phyloP scores from a whole-genome alignment of 2,797 vertebrate genomes.

The Prionace glauca region DNA sequence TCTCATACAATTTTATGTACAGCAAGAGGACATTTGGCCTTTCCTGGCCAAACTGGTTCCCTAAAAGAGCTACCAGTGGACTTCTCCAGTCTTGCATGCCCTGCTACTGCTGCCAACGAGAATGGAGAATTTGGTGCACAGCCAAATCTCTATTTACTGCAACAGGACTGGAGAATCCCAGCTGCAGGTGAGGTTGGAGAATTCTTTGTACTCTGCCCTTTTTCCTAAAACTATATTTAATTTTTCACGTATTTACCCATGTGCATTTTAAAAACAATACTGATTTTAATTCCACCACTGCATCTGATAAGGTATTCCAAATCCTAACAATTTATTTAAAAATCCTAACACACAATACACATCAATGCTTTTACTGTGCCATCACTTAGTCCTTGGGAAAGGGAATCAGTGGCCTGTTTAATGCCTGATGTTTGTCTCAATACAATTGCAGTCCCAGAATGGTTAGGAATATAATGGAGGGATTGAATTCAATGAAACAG shows the following conservation, averaged over 20 bases:
- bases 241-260: background rate
- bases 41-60: background rate
- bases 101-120: too few species aligned
- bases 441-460: background rate
- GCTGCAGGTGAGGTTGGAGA: too few species aligned
- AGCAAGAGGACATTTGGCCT: background rate
- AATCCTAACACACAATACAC: background rate
- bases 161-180: too few species aligned
- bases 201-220: background rate
- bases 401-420: background rate
- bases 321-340: background rate
- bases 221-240: background rate
- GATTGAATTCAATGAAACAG: background rate
- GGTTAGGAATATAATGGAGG: background rate
- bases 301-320: background rate
- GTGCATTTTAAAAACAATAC: background rate
- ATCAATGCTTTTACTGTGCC: background rate
- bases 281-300: background rate
- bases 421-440: background rate
- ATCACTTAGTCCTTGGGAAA: background rate
- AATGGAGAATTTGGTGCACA: too few species aligned
- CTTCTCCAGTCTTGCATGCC: too few species aligned
- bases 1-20: background rate
- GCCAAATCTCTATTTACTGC: too few species aligned
- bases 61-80: background rate